A percentile compares a stretch with the other conserved stretches of the same genome.
These are phyloP conservation scores for Neoaliturus tenellus DNA, from an alignment of 2,888 invertebrate species.

Conservation along the genomic window DNA sequence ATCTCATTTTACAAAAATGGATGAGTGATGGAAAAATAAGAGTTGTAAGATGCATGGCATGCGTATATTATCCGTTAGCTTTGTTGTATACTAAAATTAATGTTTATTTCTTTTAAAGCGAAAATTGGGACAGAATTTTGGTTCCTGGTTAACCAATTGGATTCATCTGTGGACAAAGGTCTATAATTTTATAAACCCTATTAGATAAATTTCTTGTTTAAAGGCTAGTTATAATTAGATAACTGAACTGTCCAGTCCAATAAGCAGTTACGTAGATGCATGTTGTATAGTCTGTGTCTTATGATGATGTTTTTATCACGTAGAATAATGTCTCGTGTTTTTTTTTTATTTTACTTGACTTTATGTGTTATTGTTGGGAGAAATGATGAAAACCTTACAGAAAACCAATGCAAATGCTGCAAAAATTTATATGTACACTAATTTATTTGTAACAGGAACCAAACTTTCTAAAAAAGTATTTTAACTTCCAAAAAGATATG, in stretches of 20 bases:
- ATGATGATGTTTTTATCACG: neutral
- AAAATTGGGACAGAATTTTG: slow-evolving; percentile 23
- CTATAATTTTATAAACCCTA: neutral
- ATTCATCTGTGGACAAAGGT: slow-evolving; percentile 44
- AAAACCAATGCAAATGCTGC: no score
- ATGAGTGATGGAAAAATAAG: no score
- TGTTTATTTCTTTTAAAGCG: slow-evolving; percentile 41
- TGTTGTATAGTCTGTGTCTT: slow-evolving; percentile 24
- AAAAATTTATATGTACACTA: no score
- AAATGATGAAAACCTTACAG: no score
- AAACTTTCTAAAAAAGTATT: no score
- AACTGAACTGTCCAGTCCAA: neutral
- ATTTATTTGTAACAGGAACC: no score
- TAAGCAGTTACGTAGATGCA: slow-evolving; percentile 33
- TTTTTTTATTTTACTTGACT: neutral
- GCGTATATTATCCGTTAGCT: slow-evolving; percentile 1
- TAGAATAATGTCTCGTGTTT: no score
- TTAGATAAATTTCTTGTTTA: neutral
- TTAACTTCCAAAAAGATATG: no score
- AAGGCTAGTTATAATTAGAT: slow-evolving; percentile 1
- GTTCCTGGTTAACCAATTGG: slow-evolving; percentile 47
- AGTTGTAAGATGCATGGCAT: slow-evolving; percentile 27
- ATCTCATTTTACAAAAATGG: no score
- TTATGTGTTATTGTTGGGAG: no score
- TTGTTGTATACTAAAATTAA: neutral